phyloP scores from a whole-genome alignment of 2,113 vertebrate species.

The Piprites chloris region DNA sequence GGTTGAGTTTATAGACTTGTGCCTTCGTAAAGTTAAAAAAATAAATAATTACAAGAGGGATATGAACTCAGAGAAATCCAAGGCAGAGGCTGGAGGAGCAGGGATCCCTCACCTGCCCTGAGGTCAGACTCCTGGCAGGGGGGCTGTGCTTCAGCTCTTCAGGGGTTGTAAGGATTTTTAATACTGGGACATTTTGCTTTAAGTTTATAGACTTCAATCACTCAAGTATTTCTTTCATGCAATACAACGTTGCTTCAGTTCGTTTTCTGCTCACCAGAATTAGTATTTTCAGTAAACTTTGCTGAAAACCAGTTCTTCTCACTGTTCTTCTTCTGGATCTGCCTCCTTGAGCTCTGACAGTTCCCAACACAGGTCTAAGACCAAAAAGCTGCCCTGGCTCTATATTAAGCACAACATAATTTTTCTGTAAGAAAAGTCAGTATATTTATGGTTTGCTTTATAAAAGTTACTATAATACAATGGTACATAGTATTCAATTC shows the following conservation, averaged over 20 bases:
- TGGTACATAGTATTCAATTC: slow-evolving; percentile 92
- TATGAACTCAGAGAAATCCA: neutral
- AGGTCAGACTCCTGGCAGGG: neutral
- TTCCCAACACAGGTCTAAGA: neutral
- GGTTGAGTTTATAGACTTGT: neutral
- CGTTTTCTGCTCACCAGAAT: neutral
- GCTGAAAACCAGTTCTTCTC: neutral
- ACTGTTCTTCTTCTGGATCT: neutral
- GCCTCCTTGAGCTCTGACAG: neutral
- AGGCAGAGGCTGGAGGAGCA: neutral
- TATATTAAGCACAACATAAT: slow-evolving; percentile 52
- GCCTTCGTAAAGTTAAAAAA: neutral
- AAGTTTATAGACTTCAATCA: neutral
- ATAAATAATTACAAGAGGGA: neutral
- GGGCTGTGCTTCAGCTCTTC: neutral
- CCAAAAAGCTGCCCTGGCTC: neutral
- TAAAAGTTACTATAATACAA: slow-evolving; percentile 94
- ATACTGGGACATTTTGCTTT: neutral
- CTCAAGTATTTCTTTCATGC: neutral
- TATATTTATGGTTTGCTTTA: slow-evolving; percentile 93
- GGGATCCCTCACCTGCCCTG: neutral
- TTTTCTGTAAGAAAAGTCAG: slow-evolving; percentile 88
- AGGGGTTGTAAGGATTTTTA: neutral
- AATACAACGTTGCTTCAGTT: neutral
- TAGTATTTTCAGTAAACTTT: neutral